Evolutionary conservation across 2,888 invertebrate species (phyloP).

Genomic region (Cenopis cana): DNA sequence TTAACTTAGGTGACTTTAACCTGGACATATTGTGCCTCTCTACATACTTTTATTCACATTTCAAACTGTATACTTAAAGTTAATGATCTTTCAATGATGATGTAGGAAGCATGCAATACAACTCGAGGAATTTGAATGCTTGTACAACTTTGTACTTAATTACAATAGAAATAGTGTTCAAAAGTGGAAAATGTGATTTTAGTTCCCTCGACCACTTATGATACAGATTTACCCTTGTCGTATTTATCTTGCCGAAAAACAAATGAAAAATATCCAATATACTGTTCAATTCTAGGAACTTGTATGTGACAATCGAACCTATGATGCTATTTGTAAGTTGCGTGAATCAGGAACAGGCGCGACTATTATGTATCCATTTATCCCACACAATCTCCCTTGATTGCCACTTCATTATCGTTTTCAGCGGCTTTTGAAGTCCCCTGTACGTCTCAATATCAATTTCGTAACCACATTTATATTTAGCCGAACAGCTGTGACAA

Average conservation of each 20-base stretch:
- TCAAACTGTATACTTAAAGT: too few species aligned
- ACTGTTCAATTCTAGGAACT: too few species aligned
- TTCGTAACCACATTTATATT: constrained; percentile 52
- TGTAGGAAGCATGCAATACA: too few species aligned
- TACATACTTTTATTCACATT: not conserved
- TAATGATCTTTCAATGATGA: too few species aligned
- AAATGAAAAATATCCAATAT: too few species aligned
- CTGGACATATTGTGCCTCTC: not conserved
- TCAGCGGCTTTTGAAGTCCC: constrained; percentile 25
- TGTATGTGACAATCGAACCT: too few species aligned
- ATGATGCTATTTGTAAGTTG: not conserved
- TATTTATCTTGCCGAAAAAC: too few species aligned
- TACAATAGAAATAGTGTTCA: too few species aligned
- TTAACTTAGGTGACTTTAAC: not conserved
- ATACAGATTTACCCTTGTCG: too few species aligned
- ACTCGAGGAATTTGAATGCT: too few species aligned
- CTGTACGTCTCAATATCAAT: constrained; percentile 38
- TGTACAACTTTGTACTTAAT: too few species aligned
- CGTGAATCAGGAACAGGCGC: not conserved
- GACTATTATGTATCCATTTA: not conserved
- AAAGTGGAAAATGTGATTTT: not conserved
- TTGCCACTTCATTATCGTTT: constrained; percentile 27
- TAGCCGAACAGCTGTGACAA: constrained; percentile 72
- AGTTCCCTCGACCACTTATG: not conserved
- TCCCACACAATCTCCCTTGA: constrained; percentile 8